Percentiles rank a stretch among this genome's conserved stretches.
These are phyloP conservation scores for Choristoneura fumiferana DNA, from an alignment of 1,140 invertebrate genomes.

Conservation along the genomic window DNA sequence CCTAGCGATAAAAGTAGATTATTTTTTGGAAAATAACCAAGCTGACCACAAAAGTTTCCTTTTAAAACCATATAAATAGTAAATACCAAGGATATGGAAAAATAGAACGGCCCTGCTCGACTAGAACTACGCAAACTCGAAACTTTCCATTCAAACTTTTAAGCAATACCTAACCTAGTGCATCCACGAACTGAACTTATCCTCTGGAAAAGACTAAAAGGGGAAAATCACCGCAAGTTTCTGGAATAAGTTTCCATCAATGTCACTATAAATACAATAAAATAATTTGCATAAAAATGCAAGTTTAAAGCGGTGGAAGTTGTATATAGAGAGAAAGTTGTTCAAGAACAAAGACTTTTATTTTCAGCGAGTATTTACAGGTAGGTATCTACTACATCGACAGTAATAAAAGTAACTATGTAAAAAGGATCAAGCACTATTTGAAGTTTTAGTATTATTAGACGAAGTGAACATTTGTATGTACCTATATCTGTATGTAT, in stretches of 20 bases:
- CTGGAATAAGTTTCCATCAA: constrained; percentile 9
- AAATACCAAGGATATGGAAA: too few relatives aligned
- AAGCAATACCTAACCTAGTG: constrained; percentile 16
- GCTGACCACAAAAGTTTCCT: too few relatives aligned
- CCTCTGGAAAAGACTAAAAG: constrained; percentile 11
- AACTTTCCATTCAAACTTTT: constrained; percentile 15
- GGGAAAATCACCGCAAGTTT: constrained; percentile 6
- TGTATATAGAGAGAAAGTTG: neutral
- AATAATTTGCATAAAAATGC: constrained; percentile 17
- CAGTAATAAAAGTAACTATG: too few relatives aligned
- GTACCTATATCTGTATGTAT: too few relatives aligned
- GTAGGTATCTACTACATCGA: too few relatives aligned
- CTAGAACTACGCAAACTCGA: constrained; percentile 9
- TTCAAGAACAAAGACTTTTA: neutral
- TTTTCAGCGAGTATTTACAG: neutral
- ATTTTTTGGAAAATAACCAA: too few relatives aligned
- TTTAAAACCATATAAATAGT: too few relatives aligned
- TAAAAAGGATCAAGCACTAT: too few relatives aligned
- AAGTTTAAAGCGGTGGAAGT: neutral
- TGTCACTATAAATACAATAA: constrained; percentile 15
- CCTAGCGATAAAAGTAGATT: too few relatives aligned
- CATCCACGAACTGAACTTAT: constrained; percentile 7
- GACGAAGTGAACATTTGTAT: too few relatives aligned
- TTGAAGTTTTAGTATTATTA: too few relatives aligned
- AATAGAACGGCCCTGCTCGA: neutral